phyloP scores from a whole-genome alignment of 2,797 vertebrate species.

The Squalus acanthias region DNA sequence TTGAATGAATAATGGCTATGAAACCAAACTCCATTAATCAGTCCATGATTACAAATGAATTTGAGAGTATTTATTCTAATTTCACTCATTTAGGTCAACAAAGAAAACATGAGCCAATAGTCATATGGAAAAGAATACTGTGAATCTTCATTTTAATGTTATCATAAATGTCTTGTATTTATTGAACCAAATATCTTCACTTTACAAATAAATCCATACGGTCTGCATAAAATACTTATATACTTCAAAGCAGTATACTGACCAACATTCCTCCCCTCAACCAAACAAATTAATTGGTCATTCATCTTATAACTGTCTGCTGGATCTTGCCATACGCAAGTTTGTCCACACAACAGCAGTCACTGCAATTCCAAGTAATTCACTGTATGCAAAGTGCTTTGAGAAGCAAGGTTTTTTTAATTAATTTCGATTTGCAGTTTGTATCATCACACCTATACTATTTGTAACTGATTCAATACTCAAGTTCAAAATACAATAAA shows the following conservation, averaged over 20 bases:
- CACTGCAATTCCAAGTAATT: neutral
- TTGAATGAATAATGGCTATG: conserved; percentile 90
- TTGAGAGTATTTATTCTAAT: conserved; percentile 98
- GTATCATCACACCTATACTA: neutral
- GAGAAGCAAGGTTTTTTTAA: neutral
- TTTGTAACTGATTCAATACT: neutral
- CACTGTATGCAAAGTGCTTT: neutral
- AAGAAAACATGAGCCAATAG: conserved; percentile 85
- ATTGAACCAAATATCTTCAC: neutral
- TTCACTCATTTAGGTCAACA: conserved; percentile 98
- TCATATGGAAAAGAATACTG: conserved; percentile 71
- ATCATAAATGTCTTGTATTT: neutral
- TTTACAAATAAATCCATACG: neutral
- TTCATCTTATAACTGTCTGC: neutral
- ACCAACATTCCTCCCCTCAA: neutral
- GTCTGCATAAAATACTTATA: neutral
- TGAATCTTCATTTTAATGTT: conserved; percentile 22
- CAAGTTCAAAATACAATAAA: neutral
- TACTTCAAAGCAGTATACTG: neutral
- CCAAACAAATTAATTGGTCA: neutral
- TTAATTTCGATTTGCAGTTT: neutral
- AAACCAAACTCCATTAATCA: conserved; percentile 97
- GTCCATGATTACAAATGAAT: conserved; percentile 95
- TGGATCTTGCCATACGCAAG: neutral
- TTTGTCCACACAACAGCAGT: neutral